These are phyloP conservation scores for Colistium nudipinnis DNA, from an alignment of 2,113 vertebrate species.

Conservation along the genomic window DNA sequence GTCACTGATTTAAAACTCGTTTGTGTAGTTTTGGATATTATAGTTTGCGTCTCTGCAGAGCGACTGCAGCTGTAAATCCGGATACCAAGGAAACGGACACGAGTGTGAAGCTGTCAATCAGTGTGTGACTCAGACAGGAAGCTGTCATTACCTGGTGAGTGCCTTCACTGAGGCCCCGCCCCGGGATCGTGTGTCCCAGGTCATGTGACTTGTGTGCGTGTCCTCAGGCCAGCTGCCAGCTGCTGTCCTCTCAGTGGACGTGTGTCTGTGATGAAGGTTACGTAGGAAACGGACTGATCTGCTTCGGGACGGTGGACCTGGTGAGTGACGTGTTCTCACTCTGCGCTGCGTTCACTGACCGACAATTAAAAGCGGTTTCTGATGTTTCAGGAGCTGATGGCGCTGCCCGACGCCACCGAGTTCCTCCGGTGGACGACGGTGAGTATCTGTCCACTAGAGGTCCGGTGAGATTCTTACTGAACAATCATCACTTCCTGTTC, in stretches of 20 bases:
- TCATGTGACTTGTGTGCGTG: neutral
- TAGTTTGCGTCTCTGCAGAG: slow-evolving; percentile 84
- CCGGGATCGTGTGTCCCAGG: neutral
- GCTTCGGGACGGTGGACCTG: slow-evolving; percentile 86
- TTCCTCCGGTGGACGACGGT: slow-evolving; percentile 89
- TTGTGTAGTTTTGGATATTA: neutral
- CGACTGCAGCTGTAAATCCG: slow-evolving; percentile 88
- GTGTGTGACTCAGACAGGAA: slow-evolving; percentile 82
- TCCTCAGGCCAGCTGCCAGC: slow-evolving; percentile 67
- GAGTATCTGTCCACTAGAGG: slow-evolving; percentile 72
- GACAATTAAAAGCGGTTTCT: slow-evolving; percentile 1
- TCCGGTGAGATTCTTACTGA: neutral
- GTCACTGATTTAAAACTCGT: too few species aligned
- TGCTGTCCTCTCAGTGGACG: slow-evolving; percentile 76
- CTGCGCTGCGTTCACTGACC: neutral
- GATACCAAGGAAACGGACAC: slow-evolving; percentile 87
- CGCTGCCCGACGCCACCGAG: slow-evolving; percentile 79
- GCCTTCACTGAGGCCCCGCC: too few species aligned
- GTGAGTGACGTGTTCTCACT: slow-evolving; percentile 55
- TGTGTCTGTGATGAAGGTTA: slow-evolving; percentile 88
- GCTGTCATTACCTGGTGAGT: slow-evolving; percentile 88
- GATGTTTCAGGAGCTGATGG: slow-evolving; percentile 83
- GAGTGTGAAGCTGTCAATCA: slow-evolving; percentile 86
- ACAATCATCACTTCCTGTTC: neutral
- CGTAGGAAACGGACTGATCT: slow-evolving; percentile 83